phyloP scores from a whole-genome alignment of 2,888 invertebrate species.

The Timandra comae region DNA sequence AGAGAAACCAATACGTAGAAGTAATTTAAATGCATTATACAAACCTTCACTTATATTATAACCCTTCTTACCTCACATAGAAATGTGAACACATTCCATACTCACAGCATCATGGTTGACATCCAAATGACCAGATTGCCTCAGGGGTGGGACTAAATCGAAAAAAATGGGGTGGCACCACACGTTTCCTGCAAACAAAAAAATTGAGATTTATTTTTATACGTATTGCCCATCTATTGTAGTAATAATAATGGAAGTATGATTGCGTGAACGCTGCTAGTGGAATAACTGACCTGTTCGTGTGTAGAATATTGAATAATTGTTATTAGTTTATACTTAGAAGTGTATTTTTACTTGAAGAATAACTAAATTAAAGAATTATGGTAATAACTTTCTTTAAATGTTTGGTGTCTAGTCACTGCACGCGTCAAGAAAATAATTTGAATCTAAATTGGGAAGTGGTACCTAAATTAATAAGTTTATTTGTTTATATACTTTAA shows the following conservation, averaged over 20 bases:
- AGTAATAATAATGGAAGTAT: conserved; percentile 44
- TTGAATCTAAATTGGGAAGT: too few species aligned
- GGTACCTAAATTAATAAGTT: too few species aligned
- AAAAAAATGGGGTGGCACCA: conserved; percentile 59
- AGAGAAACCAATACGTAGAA: too few species aligned
- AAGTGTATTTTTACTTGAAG: too few species aligned
- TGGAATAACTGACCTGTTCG: background rate
- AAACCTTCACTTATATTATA: background rate
- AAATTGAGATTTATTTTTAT: conserved; percentile 67
- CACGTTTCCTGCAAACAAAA: conserved; percentile 55
- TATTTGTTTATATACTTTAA: too few species aligned
- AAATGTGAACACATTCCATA: background rate
- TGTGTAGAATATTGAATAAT: background rate
- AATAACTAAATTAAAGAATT: too few species aligned
- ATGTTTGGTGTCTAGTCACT: too few species aligned
- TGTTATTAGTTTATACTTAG: too few species aligned
- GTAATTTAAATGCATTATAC: conserved; percentile 1
- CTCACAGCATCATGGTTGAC: conserved; percentile 13
- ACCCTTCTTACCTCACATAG: background rate
- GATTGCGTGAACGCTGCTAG: conserved; percentile 26
- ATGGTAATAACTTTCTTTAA: too few species aligned
- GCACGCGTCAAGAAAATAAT: too few species aligned
- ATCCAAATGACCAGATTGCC: conserved; percentile 19
- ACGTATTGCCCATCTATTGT: conserved; percentile 43
- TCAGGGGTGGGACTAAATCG: conserved; percentile 41